Conservation (phyloP, 2,888 invertebrate species). For the Torymus tubicola region DNA sequence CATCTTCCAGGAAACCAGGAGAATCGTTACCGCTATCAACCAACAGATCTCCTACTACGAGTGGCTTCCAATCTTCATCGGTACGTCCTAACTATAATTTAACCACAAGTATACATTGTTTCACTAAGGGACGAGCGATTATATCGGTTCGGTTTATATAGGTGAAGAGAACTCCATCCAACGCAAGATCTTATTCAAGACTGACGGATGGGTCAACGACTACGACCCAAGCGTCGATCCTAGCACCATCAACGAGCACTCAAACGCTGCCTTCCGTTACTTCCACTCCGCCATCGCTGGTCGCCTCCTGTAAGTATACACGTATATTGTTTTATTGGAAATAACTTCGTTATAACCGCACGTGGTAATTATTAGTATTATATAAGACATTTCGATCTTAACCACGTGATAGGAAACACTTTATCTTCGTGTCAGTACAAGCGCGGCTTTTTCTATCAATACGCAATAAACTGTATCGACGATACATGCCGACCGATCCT, state of each 20-base stretch:
- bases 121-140: background rate
- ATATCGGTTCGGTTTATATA: constrained; percentile 63
- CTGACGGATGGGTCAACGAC: constrained; percentile 81
- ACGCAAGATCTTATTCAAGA: constrained; percentile 81
- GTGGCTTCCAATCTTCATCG: constrained; percentile 87
- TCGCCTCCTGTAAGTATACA: constrained; percentile 81
- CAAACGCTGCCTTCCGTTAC: constrained; percentile 85
- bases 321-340: background rate
- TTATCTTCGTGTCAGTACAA: too few relatives aligned
- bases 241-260: constrained; percentile 83
- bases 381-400: too few relatives aligned
- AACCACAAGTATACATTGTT: background rate
- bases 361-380: too few relatives aligned
- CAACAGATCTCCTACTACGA: constrained; percentile 90
- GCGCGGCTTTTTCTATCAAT: too few relatives aligned
- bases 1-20: constrained; percentile 85
- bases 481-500: too few relatives aligned
- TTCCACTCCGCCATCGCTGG: constrained; percentile 86
- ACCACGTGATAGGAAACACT: too few relatives aligned
- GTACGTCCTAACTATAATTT: constrained; percentile 74
- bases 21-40: constrained; percentile 85
- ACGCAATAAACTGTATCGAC: too few relatives aligned
- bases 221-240: constrained; percentile 83
- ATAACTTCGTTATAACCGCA: too few relatives aligned
- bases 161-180: constrained; percentile 81